Conservation (phyloP, 2,888 invertebrate species). For the Cosmia trapezina region DNA sequence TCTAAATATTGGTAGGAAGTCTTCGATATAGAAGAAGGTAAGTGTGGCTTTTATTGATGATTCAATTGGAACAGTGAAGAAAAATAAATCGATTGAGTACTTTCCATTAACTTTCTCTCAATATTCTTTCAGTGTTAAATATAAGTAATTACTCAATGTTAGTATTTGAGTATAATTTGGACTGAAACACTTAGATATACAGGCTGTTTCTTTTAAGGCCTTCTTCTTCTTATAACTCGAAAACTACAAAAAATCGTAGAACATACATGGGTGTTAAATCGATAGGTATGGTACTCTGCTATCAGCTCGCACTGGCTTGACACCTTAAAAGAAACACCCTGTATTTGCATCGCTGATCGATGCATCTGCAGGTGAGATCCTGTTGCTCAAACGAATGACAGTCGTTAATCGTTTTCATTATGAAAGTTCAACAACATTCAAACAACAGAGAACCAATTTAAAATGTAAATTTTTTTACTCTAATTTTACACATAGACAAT, state of each 20-base stretch:
- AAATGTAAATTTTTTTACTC: background rate
- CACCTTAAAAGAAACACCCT: no score
- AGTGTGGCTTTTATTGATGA: background rate
- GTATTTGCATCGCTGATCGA: background rate
- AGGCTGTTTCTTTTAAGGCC: no score
- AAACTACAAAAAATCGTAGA: no score
- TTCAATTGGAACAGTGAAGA: background rate
- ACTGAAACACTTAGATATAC: background rate
- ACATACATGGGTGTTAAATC: no score
- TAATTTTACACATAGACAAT: background rate
- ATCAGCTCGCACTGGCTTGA: no score
- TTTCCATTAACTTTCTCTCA: background rate
- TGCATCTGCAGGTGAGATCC: background rate
- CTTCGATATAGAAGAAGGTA: background rate
- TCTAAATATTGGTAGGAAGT: constrained; percentile 16
- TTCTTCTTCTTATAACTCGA: no score
- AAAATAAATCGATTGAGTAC: background rate
- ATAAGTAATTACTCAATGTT: background rate
- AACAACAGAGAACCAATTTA: background rate
- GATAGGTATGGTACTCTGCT: no score
- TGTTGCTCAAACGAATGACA: background rate
- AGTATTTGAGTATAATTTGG: background rate
- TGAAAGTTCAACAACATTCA: background rate
- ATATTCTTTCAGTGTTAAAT: background rate
- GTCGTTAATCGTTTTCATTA: background rate